Conservation (phyloP, 2,888 invertebrate species). For the Chrysopilus asiliformis region DNA sequence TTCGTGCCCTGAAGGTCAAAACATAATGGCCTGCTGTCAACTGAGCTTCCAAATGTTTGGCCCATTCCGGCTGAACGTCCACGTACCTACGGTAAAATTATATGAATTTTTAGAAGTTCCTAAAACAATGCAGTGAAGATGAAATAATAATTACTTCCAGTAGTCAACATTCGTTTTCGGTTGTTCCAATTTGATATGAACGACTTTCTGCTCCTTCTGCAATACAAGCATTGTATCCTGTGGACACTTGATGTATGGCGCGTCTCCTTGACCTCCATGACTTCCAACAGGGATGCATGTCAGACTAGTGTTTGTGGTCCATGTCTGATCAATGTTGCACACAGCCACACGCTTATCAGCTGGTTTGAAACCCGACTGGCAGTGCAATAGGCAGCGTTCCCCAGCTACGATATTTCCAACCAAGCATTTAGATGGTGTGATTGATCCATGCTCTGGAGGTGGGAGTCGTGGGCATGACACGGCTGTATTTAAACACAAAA, state of each 20-base stretch:
- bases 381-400: slow-evolving; percentile 38
- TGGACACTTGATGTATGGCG: slow-evolving; percentile 51
- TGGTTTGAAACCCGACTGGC: slow-evolving; percentile 37
- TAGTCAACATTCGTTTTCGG: slow-evolving; percentile 52
- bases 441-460: slow-evolving; percentile 38
- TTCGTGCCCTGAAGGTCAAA: slow-evolving; percentile 45
- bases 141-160: slow-evolving; percentile 37
- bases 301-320: slow-evolving; percentile 28
- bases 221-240: slow-evolving; percentile 44
- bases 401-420: slow-evolving; percentile 36
- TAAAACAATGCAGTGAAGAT: not conserved
- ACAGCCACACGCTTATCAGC: slow-evolving; percentile 23
- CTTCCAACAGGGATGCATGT: slow-evolving; percentile 22
- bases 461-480: slow-evolving; percentile 38
- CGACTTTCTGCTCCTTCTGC: slow-evolving; percentile 29
- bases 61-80: slow-evolving; percentile 47
- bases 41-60: slow-evolving; percentile 43
- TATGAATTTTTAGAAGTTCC: not conserved
- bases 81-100: slow-evolving; percentile 37
- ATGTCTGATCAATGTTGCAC: slow-evolving; percentile 28
- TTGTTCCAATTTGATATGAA: slow-evolving; percentile 36
- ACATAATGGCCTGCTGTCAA: slow-evolving; percentile 45
- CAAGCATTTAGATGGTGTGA: slow-evolving; percentile 41
- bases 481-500: no score
- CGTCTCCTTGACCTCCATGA: slow-evolving; percentile 20